Base-by-base conservation (phyloP, 1,140 invertebrate species). In the Ostrea edulis region DNA sequence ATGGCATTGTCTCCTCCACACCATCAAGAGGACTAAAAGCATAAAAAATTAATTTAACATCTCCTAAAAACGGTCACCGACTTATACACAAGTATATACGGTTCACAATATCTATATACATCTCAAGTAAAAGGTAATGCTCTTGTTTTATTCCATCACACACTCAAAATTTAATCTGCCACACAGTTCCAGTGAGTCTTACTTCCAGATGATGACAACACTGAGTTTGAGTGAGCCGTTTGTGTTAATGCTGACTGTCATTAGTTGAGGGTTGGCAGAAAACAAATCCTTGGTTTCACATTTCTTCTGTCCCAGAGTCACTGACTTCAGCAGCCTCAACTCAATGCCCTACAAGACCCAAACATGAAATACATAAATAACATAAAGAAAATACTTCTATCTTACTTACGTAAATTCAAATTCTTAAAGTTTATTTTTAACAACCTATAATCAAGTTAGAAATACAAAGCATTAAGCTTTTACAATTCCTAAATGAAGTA, bases 201-300 rank as follows among this genome's bases (percentile, higher is more conserved):
- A 96, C 96, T 96, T 96, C 96, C 96, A 97, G 9, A 96, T 96
- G 85, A 96, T 95, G 58, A 97, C 93, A 85, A 97, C 91, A 90
- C 96, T 96, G 58, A 97, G 94, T 94, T 97, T 97, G 53, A 97
- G 94, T n/a, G 96, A 96, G 85, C 96, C 96, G 89, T 95, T 96
- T 20, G 95, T 94, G 93, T 97, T 97, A 87, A 97, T 94, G 92
- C 96, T 96, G 92, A 97, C 96, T 4, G 96, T 96, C 96, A 97
- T 96, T 35, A 96, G 93, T 91, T 97, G 96, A n/a, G 96, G 96
- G 86, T 96, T 95, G 52, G 96, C 94, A 35, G 95, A 96, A 91
- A 96, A 96, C 25, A 97, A 94, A 86, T 96, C 96, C 83, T 95
- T 95, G 12, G 96, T 96, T 91, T 97, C 96, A 94, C 96, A 97